Conservation (phyloP, 2,797 vertebrate genomes). For the Falco biarmicus region DNA sequence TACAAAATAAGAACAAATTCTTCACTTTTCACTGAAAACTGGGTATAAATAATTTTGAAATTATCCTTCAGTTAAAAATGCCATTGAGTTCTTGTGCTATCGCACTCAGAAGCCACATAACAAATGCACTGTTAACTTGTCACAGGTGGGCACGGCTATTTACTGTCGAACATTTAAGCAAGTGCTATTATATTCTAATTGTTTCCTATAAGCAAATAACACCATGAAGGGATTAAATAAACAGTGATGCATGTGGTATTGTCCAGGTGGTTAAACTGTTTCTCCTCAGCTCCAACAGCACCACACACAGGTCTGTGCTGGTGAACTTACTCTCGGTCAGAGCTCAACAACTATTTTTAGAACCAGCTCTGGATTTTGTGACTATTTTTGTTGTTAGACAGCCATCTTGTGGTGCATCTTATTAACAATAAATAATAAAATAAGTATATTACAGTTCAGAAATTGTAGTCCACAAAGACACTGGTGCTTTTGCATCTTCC, state of each 20-base stretch:
- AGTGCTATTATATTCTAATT: background rate
- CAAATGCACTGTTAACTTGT: background rate
- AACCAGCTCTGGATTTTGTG: accelerated
- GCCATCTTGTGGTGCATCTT: constrained; percentile 70
- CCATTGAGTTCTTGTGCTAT: background rate
- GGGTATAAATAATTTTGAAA: background rate
- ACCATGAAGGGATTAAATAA: background rate
- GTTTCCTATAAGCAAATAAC: background rate
- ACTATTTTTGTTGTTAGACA: constrained; percentile 62
- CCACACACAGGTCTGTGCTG: background rate
- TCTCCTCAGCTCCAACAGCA: background rate
- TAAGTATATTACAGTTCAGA: background rate
- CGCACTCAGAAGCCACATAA: background rate
- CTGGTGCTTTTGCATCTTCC: background rate
- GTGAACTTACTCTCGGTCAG: background rate
- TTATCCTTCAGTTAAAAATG: background rate
- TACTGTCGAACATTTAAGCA: background rate
- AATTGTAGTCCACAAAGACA: background rate
- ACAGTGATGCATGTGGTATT: background rate
- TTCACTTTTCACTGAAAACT: background rate
- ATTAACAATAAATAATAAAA: background rate
- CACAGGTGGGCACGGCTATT: background rate
- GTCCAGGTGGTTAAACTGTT: background rate
- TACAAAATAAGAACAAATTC: background rate
- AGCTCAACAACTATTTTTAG: background rate